Base-by-base conservation (phyloP, 2,797 vertebrate species). In the Mareca strepera region DNA sequence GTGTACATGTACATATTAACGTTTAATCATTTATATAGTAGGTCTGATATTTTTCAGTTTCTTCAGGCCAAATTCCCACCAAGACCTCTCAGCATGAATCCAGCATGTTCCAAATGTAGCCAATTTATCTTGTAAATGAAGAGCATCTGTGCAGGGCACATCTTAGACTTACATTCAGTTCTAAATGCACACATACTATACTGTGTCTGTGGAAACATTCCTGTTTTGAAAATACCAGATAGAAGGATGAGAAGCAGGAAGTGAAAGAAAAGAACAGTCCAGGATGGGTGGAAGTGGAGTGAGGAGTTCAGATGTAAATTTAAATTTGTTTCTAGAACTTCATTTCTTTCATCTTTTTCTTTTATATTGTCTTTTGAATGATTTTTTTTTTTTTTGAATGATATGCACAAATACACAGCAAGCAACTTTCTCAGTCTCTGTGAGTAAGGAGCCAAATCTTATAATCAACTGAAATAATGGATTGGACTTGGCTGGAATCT, bases 71-170 rank as follows among this genome's bases (percentile, higher is more conserved):
- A 94, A 87, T 73, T 69, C 33, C 50, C n/a, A 69, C 41, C 52
- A 66, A 73, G 0, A 0, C 46, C 37, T 73, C 63, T 55, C 70
- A 85, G 50, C 17, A 17, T 58, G 70, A 73, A 73, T 75, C 29
- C 46, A 63, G 4, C 2, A 0, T 72, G 12, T 84, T 84, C 83
- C 35, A 62, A 84, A 82, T 33, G 18, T 62, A 63, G 63, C 58
- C 39, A 75, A 84, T 79, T 82, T 82, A 86, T 89, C 90, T 93
- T 82, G 29, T 31, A 93, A 88, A 85, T n/a, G 44, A 94, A 81
- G 35, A 92, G 21, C 53, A 78, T 84, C 43, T 90, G 58, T 86
- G 52, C 13, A 52, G 43, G 26, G 18, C 87, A 37, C 10, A 23
- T 88, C 56, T 93, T 52, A 80, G 66, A 59, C 59, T 55, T 88